Evolutionary conservation across 2,797 vertebrate species (phyloP).

Genomic region (Poecilia wingei): DNA sequence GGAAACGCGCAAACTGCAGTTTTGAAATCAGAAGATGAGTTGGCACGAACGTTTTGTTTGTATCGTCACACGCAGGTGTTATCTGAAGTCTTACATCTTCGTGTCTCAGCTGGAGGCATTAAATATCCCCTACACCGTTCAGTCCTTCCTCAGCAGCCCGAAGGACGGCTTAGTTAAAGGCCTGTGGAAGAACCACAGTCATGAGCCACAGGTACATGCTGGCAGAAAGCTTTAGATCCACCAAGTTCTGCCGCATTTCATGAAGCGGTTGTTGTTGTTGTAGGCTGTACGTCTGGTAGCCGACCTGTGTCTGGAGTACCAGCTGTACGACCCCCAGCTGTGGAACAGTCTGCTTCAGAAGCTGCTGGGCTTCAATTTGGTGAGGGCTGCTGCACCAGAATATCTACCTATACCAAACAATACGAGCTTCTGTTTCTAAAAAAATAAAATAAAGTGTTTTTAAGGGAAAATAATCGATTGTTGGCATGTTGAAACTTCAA

Average conservation of each 20-base stretch:
- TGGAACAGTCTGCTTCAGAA: conserved; percentile 95
- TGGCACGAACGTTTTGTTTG: conserved; percentile 18
- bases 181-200: conserved; percentile 96
- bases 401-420: background rate
- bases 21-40: background rate
- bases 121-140: conserved; percentile 93
- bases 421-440: background rate
- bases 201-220: conserved; percentile 86
- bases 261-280: conserved; percentile 5
- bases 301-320: conserved; percentile 92
- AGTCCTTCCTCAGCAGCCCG: conserved; percentile 89
- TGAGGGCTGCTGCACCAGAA: conserved; percentile 55
- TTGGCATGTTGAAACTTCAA: background rate
- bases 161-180: conserved; percentile 98
- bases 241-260: background rate
- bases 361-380: conserved; percentile 90
- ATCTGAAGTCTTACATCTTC: conserved; percentile 89
- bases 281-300: conserved; percentile 91
- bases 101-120: conserved; percentile 91
- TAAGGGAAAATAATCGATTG: background rate
- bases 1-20: background rate
- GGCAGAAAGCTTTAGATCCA: background rate
- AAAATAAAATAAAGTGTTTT: background rate
- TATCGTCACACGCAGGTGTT: conserved; percentile 76
- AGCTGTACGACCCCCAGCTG: conserved; percentile 88